phyloP scores from a whole-genome alignment of 2,797 vertebrate species.

The Anguilla marmorata region DNA sequence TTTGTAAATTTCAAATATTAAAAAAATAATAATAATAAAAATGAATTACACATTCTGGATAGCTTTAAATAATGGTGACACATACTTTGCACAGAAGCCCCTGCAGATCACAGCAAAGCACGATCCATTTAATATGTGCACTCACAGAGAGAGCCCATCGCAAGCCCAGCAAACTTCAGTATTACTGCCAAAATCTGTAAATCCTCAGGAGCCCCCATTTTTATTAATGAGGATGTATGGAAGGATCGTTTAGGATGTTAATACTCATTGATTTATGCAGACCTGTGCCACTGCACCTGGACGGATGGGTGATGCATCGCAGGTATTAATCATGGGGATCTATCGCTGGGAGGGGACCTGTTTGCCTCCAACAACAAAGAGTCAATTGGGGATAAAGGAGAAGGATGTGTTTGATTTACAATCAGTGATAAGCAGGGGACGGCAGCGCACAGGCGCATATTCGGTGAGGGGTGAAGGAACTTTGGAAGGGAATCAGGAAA shows the following conservation, averaged over 20 bases:
- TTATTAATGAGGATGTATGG: conserved; percentile 34
- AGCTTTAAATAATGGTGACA: conserved; percentile 16
- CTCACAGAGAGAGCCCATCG: neutral
- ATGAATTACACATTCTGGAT: neutral
- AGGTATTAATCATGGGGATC: conserved; percentile 40
- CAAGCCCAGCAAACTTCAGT: neutral
- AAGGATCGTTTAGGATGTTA: conserved; percentile 45
- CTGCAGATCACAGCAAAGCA: neutral
- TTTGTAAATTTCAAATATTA: neutral
- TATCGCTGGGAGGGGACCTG: conserved; percentile 24
- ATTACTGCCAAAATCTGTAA: conserved; percentile 9
- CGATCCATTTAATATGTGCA: neutral
- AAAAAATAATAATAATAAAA: neutral
- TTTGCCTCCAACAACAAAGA: conserved; percentile 47
- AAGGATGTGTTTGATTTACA: conserved; percentile 9
- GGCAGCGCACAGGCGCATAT: neutral
- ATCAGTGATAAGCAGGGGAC: neutral
- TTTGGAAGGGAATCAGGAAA: too few relatives aligned
- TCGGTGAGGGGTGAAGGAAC: neutral
- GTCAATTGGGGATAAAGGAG: conserved; percentile 40
- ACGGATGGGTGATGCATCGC: conserved; percentile 36
- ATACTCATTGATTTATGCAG: conserved; percentile 54
- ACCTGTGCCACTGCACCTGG: conserved; percentile 27
- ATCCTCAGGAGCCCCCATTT: conserved; percentile 13
- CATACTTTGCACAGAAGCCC: conserved; percentile 6